Evolutionary conservation across 2,888 invertebrate species (phyloP).

Genomic region (Lampropteryx suffumata): DNA sequence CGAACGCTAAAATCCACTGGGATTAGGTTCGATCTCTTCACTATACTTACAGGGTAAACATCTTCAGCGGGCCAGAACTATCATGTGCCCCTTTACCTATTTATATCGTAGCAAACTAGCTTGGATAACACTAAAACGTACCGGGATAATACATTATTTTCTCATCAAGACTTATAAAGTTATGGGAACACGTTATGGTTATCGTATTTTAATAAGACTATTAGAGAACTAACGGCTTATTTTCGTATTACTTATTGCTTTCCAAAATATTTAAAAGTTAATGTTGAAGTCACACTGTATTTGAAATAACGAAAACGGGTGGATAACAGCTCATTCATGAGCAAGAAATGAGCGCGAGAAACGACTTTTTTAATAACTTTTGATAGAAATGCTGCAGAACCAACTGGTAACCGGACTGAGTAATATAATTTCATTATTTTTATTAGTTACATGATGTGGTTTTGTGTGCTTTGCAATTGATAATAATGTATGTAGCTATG

Average conservation of each 20-base stretch:
- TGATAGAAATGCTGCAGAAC: slow-evolving; percentile 8
- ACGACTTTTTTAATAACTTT: slow-evolving; percentile 39
- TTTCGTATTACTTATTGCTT: no score
- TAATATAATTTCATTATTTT: no score
- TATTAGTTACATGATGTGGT: no score
- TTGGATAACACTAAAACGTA: neutral
- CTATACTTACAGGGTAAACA: slow-evolving; percentile 77
- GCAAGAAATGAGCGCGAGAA: slow-evolving; percentile 28
- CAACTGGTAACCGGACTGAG: no score
- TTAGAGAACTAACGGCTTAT: no score
- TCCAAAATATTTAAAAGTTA: no score
- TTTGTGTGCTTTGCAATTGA: no score
- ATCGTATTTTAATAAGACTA: no score
- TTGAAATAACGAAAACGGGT: slow-evolving; percentile 1
- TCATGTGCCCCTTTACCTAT: neutral
- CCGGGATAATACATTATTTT: no score
- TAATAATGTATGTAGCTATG: no score
- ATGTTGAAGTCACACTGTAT: neutral
- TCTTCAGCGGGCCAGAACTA: slow-evolving; percentile 44
- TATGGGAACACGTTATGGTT: no score
- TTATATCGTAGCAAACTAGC: neutral
- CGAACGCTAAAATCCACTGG: slow-evolving; percentile 64
- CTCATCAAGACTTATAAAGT: no score
- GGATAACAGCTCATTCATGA: slow-evolving; percentile 31
- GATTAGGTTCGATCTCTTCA: slow-evolving; percentile 81